Percentiles rank a stretch among this genome's conserved stretches.
These are phyloP conservation scores for Bombylius discolor DNA, from an alignment of 2,888 invertebrate genomes.

Conservation along the genomic window DNA sequence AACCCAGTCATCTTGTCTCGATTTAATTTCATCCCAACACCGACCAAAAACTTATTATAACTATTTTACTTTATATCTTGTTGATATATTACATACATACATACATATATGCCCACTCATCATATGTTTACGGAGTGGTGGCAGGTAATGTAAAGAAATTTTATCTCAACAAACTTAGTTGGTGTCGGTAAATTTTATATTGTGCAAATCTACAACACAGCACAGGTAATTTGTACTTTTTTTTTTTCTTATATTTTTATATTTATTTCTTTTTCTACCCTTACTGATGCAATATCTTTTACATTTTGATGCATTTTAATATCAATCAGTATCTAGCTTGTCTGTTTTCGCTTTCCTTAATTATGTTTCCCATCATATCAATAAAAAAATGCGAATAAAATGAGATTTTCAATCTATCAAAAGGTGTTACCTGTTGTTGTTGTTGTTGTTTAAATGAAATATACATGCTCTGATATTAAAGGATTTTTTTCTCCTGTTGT, in stretches of 20 bases:
- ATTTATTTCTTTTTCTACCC: no score
- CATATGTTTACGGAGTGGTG: not conserved
- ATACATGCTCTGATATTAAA: not conserved
- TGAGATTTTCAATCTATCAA: not conserved
- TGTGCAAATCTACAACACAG: not conserved
- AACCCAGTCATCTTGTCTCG: slow-evolving; percentile 6
- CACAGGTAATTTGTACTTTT: not conserved
- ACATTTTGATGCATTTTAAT: not conserved
- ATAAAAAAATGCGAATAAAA: not conserved
- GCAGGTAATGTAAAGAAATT: not conserved
- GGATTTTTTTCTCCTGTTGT: no score
- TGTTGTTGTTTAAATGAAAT: not conserved
- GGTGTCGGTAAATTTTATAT: slow-evolving; percentile 1
- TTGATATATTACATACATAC: not conserved
- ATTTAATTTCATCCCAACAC: slow-evolving; percentile 1
- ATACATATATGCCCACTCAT: not conserved
- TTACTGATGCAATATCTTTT: not conserved
- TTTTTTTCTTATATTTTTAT: no score
- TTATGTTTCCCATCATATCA: slow-evolving; percentile 5
- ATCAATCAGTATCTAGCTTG: not conserved
- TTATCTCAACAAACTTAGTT: slow-evolving; percentile 1
- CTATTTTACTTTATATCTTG: no score
- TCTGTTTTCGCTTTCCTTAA: slow-evolving; percentile 1
- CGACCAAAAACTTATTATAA: not conserved
- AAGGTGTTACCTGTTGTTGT: not conserved